A percentile compares a stretch with the other conserved stretches of the same genome.
Conservation (phyloP, 1,140 invertebrate species). For the Drosophila parvula region DNA sequence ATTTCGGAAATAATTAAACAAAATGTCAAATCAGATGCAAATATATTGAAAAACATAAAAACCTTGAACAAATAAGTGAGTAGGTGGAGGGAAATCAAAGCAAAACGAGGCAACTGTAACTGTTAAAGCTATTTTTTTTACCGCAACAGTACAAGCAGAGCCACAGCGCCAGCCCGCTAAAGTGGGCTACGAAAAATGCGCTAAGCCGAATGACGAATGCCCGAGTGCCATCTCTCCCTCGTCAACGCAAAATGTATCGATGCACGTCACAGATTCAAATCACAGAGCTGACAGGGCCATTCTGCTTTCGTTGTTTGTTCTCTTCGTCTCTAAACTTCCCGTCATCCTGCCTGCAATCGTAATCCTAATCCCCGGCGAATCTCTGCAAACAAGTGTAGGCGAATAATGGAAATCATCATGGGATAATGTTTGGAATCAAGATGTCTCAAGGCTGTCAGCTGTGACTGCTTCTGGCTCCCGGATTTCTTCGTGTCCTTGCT, state of each 20-base stretch:
- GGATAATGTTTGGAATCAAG: constrained; percentile 40
- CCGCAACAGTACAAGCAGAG: neutral
- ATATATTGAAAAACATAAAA: neutral
- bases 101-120: neutral
- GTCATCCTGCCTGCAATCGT: constrained; percentile 21
- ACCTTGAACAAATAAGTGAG: neutral
- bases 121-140: neutral
- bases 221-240: neutral
- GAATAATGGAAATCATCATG: constrained; percentile 55
- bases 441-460: constrained; percentile 52
- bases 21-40: too few relatives aligned
- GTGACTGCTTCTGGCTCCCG: neutral
- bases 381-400: constrained; percentile 26
- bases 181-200: constrained; percentile 7
- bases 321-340: constrained; percentile 8
- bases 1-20: too few relatives aligned
- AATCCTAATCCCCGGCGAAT: constrained; percentile 37
- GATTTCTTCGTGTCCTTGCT: neutral
- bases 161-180: neutral
- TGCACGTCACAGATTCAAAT: constrained; percentile 34
- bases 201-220: neutral
- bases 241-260: constrained; percentile 5
- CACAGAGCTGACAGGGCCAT: constrained; percentile 19
- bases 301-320: constrained; percentile 3
- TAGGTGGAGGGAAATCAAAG: neutral